Evolutionary conservation across 2,113 vertebrate species (phyloP), one percentile per base, ranked within the genome.

Genomic region (Marcusenius ussheri): DNA sequence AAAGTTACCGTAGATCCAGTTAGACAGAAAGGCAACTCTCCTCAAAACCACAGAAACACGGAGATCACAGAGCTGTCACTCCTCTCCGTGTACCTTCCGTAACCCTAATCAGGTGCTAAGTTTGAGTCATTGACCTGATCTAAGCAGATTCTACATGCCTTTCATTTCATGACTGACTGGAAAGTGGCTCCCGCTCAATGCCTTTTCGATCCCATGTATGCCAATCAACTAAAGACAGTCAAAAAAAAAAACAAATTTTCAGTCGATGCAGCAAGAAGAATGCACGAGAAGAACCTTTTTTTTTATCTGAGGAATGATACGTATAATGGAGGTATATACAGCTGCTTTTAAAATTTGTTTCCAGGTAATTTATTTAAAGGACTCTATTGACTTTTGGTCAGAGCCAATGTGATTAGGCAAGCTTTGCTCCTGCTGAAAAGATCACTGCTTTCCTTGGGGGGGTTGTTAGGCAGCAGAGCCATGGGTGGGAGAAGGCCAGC

Each of bases 371-470:
- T 77, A 31, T 35, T 77, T 42, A 84, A 49, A 85, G 19, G 45
- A 47, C 77, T 51, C 74, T 91, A 94, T 93, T 42, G 93, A 94
- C 93, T 90, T 91, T 21, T 92, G 90, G 90, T 92, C 90, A 88
- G 35, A 89, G 89, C 74, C 91, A 94, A 94, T 92, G 92, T 91
- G 92, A 93, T 94, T 94, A 94, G 62, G 91, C 88, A 91, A 93
- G 90, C 90, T 56, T 89, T 83, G 90, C 91, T 93, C 93, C 74
- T 93, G 92, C 93, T 89, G 90, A 91, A 77, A 77, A 77, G 70
- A 35, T 31, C 70, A 77, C 70, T 39, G 31, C 70, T 93, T 91
- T 49, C 42, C 91, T 89, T 83, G 1, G 1, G 91, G 86, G 66
- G 19, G 89, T 1, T 7, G 62, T 66, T 66, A 66, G 9, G 62